Evolutionary conservation across 1,140 invertebrate genomes (phyloP).

Genomic region (Eubasilissa regina): DNA sequence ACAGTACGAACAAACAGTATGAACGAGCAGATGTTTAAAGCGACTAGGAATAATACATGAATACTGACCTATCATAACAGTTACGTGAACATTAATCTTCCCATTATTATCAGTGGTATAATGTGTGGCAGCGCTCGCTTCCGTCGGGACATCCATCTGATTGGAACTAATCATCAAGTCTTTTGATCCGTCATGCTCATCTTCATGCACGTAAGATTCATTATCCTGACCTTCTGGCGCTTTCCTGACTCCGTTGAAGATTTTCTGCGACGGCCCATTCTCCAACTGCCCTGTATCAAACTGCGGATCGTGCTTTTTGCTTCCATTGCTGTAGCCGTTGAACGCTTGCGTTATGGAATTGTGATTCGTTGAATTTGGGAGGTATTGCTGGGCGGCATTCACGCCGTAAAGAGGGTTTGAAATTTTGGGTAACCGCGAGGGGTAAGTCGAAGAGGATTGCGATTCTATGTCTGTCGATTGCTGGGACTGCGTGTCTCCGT

Average conservation of each 20-base stretch:
- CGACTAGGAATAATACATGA: neutral
- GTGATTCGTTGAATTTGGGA: conserved; percentile 59
- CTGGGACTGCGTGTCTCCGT: conserved; percentile 56
- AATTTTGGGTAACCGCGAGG: conserved; percentile 62
- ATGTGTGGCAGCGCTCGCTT: conserved; percentile 69
- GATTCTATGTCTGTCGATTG: conserved; percentile 62
- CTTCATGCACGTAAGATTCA: conserved; percentile 76
- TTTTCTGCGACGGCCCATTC: conserved; percentile 57
- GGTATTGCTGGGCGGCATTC: conserved; percentile 69
- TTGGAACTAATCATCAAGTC: conserved; percentile 65
- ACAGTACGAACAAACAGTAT: no score
- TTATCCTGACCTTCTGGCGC: conserved; percentile 87
- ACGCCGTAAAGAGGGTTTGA: conserved; percentile 70
- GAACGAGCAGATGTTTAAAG: no score
- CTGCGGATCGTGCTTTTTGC: conserved; percentile 19
- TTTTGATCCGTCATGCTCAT: conserved; percentile 74
- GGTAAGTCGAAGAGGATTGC: conserved; percentile 57
- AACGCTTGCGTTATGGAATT: conserved; percentile 32
- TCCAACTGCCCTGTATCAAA: conserved; percentile 47
- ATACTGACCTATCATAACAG: conserved; percentile 79
- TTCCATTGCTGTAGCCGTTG: conserved; percentile 38
- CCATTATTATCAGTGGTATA: conserved; percentile 86
- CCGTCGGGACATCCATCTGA: conserved; percentile 66
- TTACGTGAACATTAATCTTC: conserved; percentile 91
- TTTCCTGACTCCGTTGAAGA: conserved; percentile 70